Conservation (phyloP, 2,113 vertebrate genomes). For the Nannospalax galili region DNA sequence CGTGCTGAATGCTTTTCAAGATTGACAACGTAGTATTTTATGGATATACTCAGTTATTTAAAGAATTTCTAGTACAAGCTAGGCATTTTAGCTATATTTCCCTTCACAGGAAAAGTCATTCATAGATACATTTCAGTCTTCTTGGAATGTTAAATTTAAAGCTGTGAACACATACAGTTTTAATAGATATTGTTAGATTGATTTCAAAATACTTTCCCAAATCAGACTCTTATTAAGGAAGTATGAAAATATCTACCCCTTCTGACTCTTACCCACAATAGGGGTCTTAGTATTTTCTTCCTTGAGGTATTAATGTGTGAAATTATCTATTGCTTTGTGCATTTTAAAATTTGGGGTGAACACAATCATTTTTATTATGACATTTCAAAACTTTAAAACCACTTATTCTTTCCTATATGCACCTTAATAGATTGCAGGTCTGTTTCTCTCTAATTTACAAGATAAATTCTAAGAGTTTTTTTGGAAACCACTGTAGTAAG, state of each 20-base stretch:
- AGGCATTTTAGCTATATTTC: not conserved
- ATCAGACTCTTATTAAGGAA: not conserved
- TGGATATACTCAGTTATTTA: not conserved
- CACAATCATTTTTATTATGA: not conserved
- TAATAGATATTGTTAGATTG: not conserved
- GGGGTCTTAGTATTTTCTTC: not conserved
- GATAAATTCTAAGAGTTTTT: not conserved
- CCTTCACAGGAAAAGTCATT: constrained; percentile 11
- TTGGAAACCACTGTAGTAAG: not conserved
- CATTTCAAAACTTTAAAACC: not conserved
- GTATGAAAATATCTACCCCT: not conserved
- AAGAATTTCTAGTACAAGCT: not conserved
- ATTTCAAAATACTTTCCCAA: not conserved
- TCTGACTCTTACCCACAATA: not conserved
- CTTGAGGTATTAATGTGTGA: not conserved
- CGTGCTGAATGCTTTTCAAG: not conserved
- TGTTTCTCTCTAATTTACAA: constrained; percentile 10
- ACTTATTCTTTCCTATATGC: not conserved
- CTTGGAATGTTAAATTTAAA: not conserved
- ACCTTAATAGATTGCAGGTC: not conserved
- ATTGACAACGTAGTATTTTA: not conserved
- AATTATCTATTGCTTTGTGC: not conserved
- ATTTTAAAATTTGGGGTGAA: not conserved
- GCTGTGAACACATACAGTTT: not conserved
- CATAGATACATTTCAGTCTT: not conserved